Evolutionary conservation across 2,888 invertebrate species (phyloP).

Genomic region (Laspeyria flexula): DNA sequence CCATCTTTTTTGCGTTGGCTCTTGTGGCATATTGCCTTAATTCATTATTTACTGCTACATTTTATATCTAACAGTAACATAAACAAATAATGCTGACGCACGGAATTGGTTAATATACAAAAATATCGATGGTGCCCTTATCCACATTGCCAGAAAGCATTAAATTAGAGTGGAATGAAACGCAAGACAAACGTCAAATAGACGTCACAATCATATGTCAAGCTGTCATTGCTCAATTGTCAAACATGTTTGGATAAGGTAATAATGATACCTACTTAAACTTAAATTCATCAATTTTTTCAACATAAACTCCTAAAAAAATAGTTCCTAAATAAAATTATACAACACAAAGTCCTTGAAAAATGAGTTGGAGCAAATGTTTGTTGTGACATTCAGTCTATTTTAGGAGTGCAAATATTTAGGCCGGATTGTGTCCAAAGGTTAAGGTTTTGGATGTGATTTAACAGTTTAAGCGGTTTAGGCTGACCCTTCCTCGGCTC

Average conservation of each 20-base stretch:
- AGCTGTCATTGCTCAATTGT: conserved; percentile 40
- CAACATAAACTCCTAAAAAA: conserved; percentile 31
- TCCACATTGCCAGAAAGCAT: background rate
- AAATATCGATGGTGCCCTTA: too few species aligned
- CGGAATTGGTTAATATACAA: too few species aligned
- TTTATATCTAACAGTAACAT: too few species aligned
- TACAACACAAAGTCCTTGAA: conserved; percentile 29
- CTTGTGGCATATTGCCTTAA: too few species aligned
- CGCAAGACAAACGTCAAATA: background rate
- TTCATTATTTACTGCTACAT: too few species aligned
- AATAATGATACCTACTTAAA: conserved; percentile 54
- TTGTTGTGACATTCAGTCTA: conserved; percentile 69
- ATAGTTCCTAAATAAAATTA: conserved; percentile 23
- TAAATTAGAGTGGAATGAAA: conserved; percentile 12
- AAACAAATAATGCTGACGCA: too few species aligned
- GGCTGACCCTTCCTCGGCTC: conserved; percentile 57
- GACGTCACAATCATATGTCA: conserved; percentile 46
- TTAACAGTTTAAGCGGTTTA: conserved; percentile 64
- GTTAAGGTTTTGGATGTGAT: conserved; percentile 77
- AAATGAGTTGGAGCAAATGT: conserved; percentile 42
- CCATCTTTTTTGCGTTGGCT: too few species aligned
- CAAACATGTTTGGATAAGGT: conserved; percentile 66
- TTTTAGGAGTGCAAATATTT: conserved; percentile 74
- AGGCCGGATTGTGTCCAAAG: conserved; percentile 79
- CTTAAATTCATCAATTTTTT: conserved; percentile 38